These are phyloP conservation scores for Euzetes globulus DNA, from an alignment of 2,888 invertebrate species.

Conservation along the genomic window DNA sequence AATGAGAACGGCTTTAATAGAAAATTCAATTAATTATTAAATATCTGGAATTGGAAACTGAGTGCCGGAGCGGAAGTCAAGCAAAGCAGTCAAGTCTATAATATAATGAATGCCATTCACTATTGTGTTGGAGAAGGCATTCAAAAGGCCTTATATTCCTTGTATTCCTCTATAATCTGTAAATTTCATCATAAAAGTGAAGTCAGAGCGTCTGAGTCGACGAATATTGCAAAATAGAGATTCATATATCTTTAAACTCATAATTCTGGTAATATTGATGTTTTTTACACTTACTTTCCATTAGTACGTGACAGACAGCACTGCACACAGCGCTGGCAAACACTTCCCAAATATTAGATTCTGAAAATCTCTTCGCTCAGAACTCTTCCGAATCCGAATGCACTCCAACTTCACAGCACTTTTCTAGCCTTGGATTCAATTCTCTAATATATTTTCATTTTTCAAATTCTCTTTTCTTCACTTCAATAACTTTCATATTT, in stretches of 20 bases:
- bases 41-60: constrained; percentile 1
- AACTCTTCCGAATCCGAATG: too few species aligned
- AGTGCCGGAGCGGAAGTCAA: not conserved
- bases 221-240: not conserved
- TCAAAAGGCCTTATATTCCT: not conserved
- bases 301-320: not conserved
- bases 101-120: not conserved
- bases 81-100: not conserved
- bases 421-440: too few species aligned
- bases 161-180: not conserved
- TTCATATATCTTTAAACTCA: not conserved
- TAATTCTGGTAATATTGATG: not conserved
- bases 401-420: too few species aligned
- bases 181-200: not conserved
- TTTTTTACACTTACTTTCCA: constrained; percentile 1
- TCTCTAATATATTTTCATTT: too few species aligned
- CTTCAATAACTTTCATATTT: too few species aligned
- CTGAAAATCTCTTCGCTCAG: not conserved
- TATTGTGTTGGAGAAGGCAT: not conserved
- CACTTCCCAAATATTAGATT: not conserved
- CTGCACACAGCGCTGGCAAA: not conserved
- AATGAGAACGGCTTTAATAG: not conserved
- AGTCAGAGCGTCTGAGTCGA: not conserved
- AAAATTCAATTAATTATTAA: constrained; percentile 16
- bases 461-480: too few species aligned